Conservation (phyloP, 2,888 invertebrate genomes). For the Sialis fuliginosa region DNA sequence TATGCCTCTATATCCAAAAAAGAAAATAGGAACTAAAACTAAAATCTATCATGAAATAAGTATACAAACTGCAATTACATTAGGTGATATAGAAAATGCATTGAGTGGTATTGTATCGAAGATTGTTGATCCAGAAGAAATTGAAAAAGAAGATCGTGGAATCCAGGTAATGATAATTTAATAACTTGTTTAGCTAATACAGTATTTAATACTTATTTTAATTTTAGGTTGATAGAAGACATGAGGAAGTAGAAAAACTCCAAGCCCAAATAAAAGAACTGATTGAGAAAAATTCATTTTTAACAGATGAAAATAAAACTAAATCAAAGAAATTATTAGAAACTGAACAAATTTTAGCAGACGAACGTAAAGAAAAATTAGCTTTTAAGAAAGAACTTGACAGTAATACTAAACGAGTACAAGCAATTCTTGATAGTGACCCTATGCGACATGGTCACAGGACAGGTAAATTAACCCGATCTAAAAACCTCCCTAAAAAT, state of each 20-base stretch:
- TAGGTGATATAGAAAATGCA: slow-evolving; percentile 52
- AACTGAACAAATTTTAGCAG: slow-evolving; percentile 41
- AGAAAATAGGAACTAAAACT: slow-evolving; percentile 29
- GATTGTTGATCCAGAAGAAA: slow-evolving; percentile 18
- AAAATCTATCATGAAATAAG: slow-evolving; percentile 67
- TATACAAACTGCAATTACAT: slow-evolving; percentile 58
- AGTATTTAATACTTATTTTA: neutral
- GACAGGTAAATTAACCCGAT: neutral
- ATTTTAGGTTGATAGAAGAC: slow-evolving; percentile 30
- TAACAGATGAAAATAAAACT: slow-evolving; percentile 30
- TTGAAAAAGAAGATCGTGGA: slow-evolving; percentile 18
- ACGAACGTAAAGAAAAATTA: slow-evolving; percentile 54
- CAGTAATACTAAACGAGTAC: slow-evolving; percentile 51
- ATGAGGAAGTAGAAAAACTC: slow-evolving; percentile 42
- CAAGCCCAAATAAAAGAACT: slow-evolving; percentile 37
- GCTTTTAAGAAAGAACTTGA: slow-evolving; percentile 57
- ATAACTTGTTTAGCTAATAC: neutral
- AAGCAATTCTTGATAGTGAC: slow-evolving; percentile 25
- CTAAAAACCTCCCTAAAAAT: too few relatives aligned
- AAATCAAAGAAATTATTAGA: slow-evolving; percentile 29
- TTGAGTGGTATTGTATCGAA: slow-evolving; percentile 36
- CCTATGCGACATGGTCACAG: neutral
- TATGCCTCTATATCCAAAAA: slow-evolving; percentile 30
- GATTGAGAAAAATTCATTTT: slow-evolving; percentile 39
- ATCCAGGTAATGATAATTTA: slow-evolving; percentile 16